Evolutionary conservation across 2,113 vertebrate species (phyloP), one percentile per base, ranked within the genome.

Genomic region (Scalopus aquaticus): DNA sequence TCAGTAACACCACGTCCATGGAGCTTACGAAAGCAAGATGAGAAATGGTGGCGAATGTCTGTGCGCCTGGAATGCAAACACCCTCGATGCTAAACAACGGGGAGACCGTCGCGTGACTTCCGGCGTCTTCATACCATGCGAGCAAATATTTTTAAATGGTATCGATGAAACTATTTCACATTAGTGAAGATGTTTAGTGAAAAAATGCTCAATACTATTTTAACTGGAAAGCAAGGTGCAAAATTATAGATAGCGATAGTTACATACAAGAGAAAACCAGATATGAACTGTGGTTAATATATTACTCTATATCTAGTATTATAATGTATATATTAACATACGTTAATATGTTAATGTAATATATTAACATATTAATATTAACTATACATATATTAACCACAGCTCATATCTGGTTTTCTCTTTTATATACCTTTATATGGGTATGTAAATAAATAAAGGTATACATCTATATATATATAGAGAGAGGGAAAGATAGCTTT

Each of bases 41-140:
- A n/a, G 35, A 60, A 62, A 70, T 79, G 30, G 42, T 79, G 58
- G 86, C 20, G 86, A 86, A 83, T 64, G 78, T 69, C 32, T 90
- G 26, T 54, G 20, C 16, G 90, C 28, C 22, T 79, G 64, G 95
- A 94, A 51, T 64, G 19, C 44, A 94, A 91, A 92, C 20, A 69
- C 56, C 12, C 56, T 90, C 83, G 88, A 95, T 72, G 10, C n/a
- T 77, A 80, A 67, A 74, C 17, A 76, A 6, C 5, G 11, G 1
- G 9, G 22, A 90, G 79, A n/a, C 1, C 42, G 28, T 24, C 26
- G 93, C 81, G 39, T 35, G 30, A 58, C 73, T 82, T 81, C 39
- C 6, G 44, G 17, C n/a, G 37, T 28, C 26, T 17, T 28, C n/a
- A 32, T 42, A 28, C 32, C 26, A 79, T 19, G 30, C 67, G 32